Percentiles rank a stretch among this genome's conserved stretches.
Evolutionary conservation across 37 sponge, comb jelly and placozoan genomes (phyloP).

Genomic region (Theonella swinhoei): DNA sequence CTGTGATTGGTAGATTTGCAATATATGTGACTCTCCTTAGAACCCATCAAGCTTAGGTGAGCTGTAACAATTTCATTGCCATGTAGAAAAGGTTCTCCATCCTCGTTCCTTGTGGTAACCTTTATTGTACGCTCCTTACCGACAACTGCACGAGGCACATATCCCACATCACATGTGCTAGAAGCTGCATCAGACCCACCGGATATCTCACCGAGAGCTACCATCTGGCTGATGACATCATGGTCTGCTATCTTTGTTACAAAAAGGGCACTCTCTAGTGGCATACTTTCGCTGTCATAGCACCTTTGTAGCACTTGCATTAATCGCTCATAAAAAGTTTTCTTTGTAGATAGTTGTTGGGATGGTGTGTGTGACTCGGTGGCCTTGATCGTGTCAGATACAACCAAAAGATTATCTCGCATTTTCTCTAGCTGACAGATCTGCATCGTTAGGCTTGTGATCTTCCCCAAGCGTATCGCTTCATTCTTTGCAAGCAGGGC

Average conservation of each 20-base stretch:
- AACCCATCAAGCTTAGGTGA: neutral
- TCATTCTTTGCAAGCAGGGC: conserved; percentile 11
- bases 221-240: neutral
- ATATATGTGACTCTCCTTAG: no score
- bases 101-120: neutral
- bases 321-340: neutral
- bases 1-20: conserved; percentile 2
- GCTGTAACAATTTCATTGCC: conserved; percentile 1
- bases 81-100: conserved; percentile 22
- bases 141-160: neutral
- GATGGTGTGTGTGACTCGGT: conserved; percentile 17
- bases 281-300: neutral
- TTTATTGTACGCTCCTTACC: conserved; percentile 9
- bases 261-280: neutral
- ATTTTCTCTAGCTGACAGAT: conserved; percentile 10
- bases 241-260: neutral
- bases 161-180: neutral
- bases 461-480: conserved; percentile 1
- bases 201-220: neutral
- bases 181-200: neutral
- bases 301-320: neutral
- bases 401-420: neutral
- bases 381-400: neutral
- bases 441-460: conserved; percentile 4
- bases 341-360: conserved; percentile 32